Evolutionary conservation across 2,888 invertebrate species (phyloP), one percentile per base, ranked within the genome.

Genomic region (Ophion ventricosus): DNA sequence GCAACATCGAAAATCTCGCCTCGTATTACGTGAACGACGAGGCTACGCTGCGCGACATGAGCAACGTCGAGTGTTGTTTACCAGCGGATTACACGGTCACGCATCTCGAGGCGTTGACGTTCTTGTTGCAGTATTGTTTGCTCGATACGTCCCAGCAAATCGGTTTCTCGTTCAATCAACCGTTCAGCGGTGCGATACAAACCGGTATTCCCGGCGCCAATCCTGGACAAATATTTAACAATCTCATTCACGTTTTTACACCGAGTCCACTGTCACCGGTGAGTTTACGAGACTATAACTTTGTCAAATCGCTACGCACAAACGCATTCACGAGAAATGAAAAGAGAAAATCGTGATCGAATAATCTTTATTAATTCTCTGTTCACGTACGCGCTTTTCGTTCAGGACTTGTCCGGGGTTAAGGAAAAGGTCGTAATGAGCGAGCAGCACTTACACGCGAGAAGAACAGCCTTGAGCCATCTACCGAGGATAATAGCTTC

Each of bases 401-500:
- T 25, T 40, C 80, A 93, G 93, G 93, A 93, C 26, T 82, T 92
- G n/a, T 85, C 83, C 17, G 76, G 85, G 0, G 67, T 86, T 1
- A 94, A 93, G 84, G 94, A 94, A 67, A 93, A 93, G 82, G 89
- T 85, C 72, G 89, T 86, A 3, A 89, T 89, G 61, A 91, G 84
- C 76, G 94, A 95, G 76, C 94, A 95, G 43, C 93, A 95, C 72
- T 88, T 94, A 64, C 94, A 93, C 81, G 97, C 97, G 0, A 94
- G 97, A 82, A 95, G 96, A 90, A 96, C 96, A 26, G 96, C 98
- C 72, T 94, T 98, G 35, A 96, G 96, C 88, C 96, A 97, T 91
- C 94, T 98, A 90, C 97, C 97, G 0, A 94, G 97, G 87, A 96
- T 97, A 88, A 96, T 98, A 87, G 96, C 97, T 2, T 97, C 97